A percentile compares a stretch with the other conserved stretches of the same genome.
phyloP scores from a whole-genome alignment of 2,888 invertebrate genomes.

The Andrena dorsata region DNA sequence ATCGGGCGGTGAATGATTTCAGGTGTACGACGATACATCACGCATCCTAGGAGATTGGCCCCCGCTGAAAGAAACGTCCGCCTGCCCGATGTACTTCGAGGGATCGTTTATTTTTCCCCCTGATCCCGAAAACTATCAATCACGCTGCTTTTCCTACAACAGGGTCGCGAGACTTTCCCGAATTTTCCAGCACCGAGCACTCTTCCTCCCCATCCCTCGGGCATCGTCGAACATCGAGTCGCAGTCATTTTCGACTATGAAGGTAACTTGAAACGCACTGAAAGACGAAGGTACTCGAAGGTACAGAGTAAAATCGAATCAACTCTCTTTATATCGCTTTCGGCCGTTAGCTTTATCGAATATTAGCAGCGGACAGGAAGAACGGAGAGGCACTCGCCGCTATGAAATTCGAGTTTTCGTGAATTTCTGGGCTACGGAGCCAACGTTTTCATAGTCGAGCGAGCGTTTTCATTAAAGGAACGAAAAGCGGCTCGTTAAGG shows the following conservation, averaged over 20 bases:
- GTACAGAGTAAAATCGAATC: too few species aligned
- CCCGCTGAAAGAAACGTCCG: slow-evolving; percentile 54
- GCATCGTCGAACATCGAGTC: background rate
- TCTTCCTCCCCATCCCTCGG: background rate
- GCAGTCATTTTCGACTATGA: too few species aligned
- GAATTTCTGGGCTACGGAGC: slow-evolving; percentile 4
- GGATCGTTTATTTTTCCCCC: slow-evolving; percentile 67
- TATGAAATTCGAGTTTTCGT: slow-evolving; percentile 5
- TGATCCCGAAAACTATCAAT: slow-evolving; percentile 59
- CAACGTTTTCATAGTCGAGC: slow-evolving; percentile 20
- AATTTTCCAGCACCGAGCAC: slow-evolving; percentile 33
- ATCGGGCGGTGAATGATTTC: slow-evolving; percentile 65
- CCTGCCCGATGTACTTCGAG: slow-evolving; percentile 34
- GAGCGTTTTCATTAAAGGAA: slow-evolving; percentile 17
- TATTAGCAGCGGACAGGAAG: background rate
- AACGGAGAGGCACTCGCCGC: background rate
- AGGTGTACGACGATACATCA: slow-evolving; percentile 63
- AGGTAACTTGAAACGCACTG: too few species aligned
- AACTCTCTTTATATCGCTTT: background rate
- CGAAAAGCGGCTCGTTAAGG: slow-evolving; percentile 36
- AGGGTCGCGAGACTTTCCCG: slow-evolving; percentile 26
- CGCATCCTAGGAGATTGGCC: slow-evolving; percentile 33
- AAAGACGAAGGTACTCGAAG: too few species aligned
- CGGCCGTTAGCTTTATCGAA: background rate
- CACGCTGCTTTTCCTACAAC: slow-evolving; percentile 22